A percentile compares a stretch with the other conserved stretches of the same genome.
Evolutionary conservation across 2,113 vertebrate species (phyloP).

Genomic region (mouse (Mus musculus)): DNA sequence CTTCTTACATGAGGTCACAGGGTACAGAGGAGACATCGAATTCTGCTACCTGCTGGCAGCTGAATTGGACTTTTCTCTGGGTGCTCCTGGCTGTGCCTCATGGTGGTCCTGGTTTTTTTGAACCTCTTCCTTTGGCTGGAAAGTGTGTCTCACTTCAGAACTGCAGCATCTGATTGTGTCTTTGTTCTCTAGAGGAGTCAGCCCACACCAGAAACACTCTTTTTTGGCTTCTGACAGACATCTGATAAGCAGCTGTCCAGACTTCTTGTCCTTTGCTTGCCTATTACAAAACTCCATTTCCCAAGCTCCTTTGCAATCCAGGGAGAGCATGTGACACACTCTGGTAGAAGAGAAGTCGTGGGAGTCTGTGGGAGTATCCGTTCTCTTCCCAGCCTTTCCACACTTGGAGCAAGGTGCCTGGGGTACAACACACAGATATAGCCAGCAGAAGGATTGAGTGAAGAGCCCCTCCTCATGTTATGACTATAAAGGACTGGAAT

Average conservation of each 20-base stretch:
- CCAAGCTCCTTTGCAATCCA: not conserved
- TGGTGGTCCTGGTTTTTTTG: not conserved
- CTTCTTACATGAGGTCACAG: not conserved
- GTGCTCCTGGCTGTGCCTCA: not conserved
- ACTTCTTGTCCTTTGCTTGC: not conserved
- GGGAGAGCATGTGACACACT: not conserved
- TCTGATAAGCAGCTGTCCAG: not conserved
- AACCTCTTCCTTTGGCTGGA: not conserved
- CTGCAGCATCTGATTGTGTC: not conserved
- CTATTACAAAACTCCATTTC: not conserved
- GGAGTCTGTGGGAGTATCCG: not conserved
- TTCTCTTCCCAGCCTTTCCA: not conserved
- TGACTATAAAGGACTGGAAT: too few relatives aligned
- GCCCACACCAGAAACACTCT: not conserved
- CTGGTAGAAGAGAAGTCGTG: not conserved
- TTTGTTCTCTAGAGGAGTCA: not conserved
- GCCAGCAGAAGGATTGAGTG: not conserved
- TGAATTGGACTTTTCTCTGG: not conserved
- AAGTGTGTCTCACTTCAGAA: not conserved
- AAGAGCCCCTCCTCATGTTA: not conserved
- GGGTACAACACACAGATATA: too few relatives aligned
- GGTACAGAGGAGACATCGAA: not conserved
- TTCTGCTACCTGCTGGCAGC: not conserved
- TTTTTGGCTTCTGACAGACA: not conserved
- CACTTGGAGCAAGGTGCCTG: not conserved